These are phyloP conservation scores for Bos javanicus DNA, from an alignment of 2,113 vertebrate species.

Conservation along the genomic window DNA sequence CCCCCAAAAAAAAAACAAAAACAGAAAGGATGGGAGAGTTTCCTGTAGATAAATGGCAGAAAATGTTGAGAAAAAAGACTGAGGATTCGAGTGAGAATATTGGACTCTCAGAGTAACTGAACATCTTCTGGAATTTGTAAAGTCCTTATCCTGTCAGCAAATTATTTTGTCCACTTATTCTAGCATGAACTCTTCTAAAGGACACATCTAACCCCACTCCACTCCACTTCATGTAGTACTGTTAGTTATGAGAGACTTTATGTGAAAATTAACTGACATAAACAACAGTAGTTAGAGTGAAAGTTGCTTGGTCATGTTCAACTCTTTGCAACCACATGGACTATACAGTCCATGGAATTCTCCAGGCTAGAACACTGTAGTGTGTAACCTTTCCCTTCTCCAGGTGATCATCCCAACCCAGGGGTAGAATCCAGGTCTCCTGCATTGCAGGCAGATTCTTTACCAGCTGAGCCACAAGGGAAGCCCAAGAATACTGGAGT, in stretches of 20 bases:
- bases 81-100: neutral
- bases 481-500: neutral
- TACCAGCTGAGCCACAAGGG: neutral
- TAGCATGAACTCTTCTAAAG: neutral
- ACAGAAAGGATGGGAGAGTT: rapidly evolving
- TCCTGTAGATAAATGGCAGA: neutral
- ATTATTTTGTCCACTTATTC: neutral
- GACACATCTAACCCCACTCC: neutral
- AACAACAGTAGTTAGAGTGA: neutral
- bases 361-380: neutral
- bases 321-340: rapidly evolving
- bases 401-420: neutral
- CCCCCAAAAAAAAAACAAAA: neutral
- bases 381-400: neutral
- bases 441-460: neutral
- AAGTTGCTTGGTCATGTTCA: neutral
- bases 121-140: neutral
- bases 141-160: neutral
- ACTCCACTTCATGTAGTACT: neutral
- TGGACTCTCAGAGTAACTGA: neutral
- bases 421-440: neutral
- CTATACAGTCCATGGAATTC: neutral
- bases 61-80: neutral
- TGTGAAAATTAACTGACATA: neutral
- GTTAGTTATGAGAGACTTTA: neutral